Percentiles rank a stretch among this genome's conserved stretches.
Conservation (phyloP, 2,113 vertebrate species). For the Prunella fulvescens region DNA sequence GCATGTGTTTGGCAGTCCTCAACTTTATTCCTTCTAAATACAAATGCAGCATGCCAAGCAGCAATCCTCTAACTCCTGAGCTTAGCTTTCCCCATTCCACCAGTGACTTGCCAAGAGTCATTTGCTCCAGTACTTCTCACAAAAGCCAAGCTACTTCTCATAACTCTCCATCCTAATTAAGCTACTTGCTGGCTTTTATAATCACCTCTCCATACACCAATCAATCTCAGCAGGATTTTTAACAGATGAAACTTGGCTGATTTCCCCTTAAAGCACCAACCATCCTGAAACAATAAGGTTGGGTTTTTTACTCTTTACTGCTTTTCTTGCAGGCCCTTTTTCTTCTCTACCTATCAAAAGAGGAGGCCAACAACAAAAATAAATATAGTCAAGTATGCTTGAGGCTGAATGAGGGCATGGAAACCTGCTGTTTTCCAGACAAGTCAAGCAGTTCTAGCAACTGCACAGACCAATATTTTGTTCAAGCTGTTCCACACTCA, state of each 20-base stretch:
- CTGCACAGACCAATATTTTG: neutral
- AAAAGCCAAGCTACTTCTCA: constrained; percentile 45
- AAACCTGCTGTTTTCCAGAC: neutral
- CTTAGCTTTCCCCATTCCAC: neutral
- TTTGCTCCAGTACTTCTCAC: constrained; percentile 18
- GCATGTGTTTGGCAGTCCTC: neutral
- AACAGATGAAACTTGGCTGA: neutral
- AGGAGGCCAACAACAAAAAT: neutral
- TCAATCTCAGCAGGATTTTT: constrained; percentile 41
- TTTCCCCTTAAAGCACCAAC: constrained; percentile 13
- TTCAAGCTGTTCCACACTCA: neutral
- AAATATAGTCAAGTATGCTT: neutral
- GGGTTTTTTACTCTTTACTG: neutral
- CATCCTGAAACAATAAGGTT: neutral
- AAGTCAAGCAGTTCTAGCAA: neutral
- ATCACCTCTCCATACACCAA: constrained; percentile 35
- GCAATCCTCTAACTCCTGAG: neutral
- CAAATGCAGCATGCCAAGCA: neutral
- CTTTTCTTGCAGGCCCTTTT: neutral
- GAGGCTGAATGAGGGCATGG: neutral
- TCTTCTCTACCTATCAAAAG: neutral
- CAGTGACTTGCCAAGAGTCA: constrained; percentile 35
- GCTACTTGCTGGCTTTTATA: constrained; percentile 44
- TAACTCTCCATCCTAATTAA: constrained; percentile 54
- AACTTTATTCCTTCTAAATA: neutral